phyloP scores from a whole-genome alignment of 2,888 invertebrate species.

The Scaptomyza parva region DNA sequence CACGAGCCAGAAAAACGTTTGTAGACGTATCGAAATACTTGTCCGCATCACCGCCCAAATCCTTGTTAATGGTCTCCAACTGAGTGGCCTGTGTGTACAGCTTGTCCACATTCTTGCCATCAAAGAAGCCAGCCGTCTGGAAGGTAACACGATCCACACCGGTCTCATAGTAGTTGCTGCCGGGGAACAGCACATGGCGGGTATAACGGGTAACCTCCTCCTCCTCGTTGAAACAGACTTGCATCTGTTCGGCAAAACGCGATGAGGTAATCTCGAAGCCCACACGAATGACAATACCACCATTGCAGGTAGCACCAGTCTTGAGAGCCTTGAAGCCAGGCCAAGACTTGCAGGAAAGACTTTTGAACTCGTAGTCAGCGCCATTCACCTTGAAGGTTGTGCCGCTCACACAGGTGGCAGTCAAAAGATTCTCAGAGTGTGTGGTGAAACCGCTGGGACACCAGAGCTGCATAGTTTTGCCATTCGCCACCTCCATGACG shows the following conservation, averaged over 20 bases:
- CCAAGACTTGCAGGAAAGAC: conserved; percentile 82
- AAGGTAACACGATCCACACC: conserved; percentile 83
- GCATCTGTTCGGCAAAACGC: conserved; percentile 83
- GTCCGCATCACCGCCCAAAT: conserved; percentile 77
- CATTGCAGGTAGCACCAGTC: conserved; percentile 77
- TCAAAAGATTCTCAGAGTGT: conserved; percentile 66
- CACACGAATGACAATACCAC: conserved; percentile 81
- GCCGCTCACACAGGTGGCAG: conserved; percentile 79
- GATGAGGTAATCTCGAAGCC: conserved; percentile 82
- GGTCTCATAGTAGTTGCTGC: conserved; percentile 84
- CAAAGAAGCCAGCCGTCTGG: conserved; percentile 82
- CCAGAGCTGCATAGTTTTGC: conserved; percentile 78
- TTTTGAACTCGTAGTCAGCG: conserved; percentile 72
- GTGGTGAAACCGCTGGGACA: conserved; percentile 77
- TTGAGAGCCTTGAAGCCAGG: conserved; percentile 78
- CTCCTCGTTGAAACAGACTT: conserved; percentile 84
- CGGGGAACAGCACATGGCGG: conserved; percentile 82
- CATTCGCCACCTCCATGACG: conserved; percentile 68
- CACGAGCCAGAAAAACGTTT: conserved; percentile 84
- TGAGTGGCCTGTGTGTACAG: conserved; percentile 83
- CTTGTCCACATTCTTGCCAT: conserved; percentile 81
- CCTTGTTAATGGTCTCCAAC: conserved; percentile 78
- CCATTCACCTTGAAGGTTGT: conserved; percentile 76
- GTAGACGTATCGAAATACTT: conserved; percentile 68
- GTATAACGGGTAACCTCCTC: conserved; percentile 84